Percentiles rank a stretch among this genome's conserved stretches.
phyloP scores from a whole-genome alignment of 2,888 invertebrate species.

The Dynastes hyllus region DNA sequence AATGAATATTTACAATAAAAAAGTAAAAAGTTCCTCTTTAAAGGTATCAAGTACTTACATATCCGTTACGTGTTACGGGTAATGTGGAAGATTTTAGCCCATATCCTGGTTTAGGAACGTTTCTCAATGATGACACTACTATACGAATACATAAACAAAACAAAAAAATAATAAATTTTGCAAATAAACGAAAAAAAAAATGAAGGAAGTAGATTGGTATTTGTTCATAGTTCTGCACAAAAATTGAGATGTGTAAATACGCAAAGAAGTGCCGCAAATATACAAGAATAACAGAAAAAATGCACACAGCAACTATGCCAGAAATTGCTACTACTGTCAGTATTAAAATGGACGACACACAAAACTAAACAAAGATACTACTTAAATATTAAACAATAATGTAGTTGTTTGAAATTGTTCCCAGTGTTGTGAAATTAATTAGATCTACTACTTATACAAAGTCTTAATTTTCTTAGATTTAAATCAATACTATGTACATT shows the following conservation, averaged over 20 bases:
- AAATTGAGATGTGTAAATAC: conserved; percentile 10
- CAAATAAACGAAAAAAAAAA: conserved; percentile 57
- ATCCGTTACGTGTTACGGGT: conserved; percentile 74
- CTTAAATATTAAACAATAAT: conserved; percentile 3
- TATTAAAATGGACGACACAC: conserved; percentile 17
- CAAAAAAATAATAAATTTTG: conserved; percentile 58
- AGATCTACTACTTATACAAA: no score
- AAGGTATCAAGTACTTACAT: conserved; percentile 63
- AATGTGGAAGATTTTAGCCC: conserved; percentile 84
- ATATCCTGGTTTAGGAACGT: conserved; percentile 86
- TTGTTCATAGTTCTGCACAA: conserved; percentile 18
- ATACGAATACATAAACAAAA: conserved; percentile 65
- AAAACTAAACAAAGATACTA: conserved; percentile 32
- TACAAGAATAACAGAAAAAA: conserved; percentile 32
- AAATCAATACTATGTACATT: conserved; percentile 7
- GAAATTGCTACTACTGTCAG: conserved; percentile 12
- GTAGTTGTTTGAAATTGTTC: background rate
- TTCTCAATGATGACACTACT: conserved; percentile 76
- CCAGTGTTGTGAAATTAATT: no score
- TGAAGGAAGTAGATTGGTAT: conserved; percentile 9
- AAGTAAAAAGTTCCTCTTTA: conserved; percentile 23
- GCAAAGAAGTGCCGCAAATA: conserved; percentile 27
- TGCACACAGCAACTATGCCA: conserved; percentile 51
- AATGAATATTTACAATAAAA: no score
- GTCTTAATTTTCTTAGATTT: background rate